phyloP scores from a whole-genome alignment of 2,113 vertebrate species.

The human region GRCh38 chr22:50393501-50394000 shows the following conservation, averaged over 20 bases:
- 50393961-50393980: conserved; percentile 94
- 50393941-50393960: conserved; percentile 97
- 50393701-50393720: no score
- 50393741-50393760: not conserved
- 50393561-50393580: no score
- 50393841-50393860: accelerated
- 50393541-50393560: not conserved
- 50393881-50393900: conserved; percentile 80
- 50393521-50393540: not conserved
- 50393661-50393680: not conserved
- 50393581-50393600: not conserved
- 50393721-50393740: not conserved
- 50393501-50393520: accelerated
- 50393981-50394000: conserved; percentile 97
- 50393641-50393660: not conserved
- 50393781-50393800: accelerated
- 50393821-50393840: accelerated
- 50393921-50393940: conserved; percentile 97
- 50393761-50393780: accelerated
- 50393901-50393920: conserved; percentile 98
- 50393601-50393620: not conserved
- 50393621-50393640: not conserved
- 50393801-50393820: not conserved
- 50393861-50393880: accelerated
- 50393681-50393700: not conserved